Percentiles rank a stretch among this genome's conserved stretches.
These are phyloP conservation scores for Phylloscopus collybita DNA, from an alignment of 2,797 vertebrate genomes.

Conservation along the genomic window DNA sequence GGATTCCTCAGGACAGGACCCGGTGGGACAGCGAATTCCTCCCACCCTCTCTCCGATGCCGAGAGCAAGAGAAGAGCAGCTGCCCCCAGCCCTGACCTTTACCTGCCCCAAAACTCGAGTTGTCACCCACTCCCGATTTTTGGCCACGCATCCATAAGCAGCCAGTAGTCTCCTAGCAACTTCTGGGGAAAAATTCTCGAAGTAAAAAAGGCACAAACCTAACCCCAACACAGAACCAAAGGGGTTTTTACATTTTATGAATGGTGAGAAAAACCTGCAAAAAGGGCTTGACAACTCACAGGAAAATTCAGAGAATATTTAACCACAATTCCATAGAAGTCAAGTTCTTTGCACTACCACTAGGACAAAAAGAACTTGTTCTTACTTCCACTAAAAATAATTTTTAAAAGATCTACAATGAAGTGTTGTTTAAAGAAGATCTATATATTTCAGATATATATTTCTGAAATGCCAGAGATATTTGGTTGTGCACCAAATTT, in stretches of 20 bases:
- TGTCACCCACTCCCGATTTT: too few relatives aligned
- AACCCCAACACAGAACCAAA: neutral
- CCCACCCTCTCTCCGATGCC: too few relatives aligned
- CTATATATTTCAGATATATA: neutral
- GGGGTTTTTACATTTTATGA: neutral
- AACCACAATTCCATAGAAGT: neutral
- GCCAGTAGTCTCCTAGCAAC: too few relatives aligned
- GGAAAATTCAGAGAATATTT: neutral
- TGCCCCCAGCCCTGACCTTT: too few relatives aligned
- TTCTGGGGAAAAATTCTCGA: too few relatives aligned
- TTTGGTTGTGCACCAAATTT: neutral
- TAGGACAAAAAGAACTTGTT: accelerated
- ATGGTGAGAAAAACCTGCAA: neutral
- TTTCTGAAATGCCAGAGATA: neutral
- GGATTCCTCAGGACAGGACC: too few relatives aligned
- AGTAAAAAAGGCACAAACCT: too few relatives aligned
- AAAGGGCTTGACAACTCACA: neutral
- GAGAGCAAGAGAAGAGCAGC: too few relatives aligned
- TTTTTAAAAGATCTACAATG: neutral
- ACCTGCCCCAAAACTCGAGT: too few relatives aligned
- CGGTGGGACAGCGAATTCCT: too few relatives aligned
- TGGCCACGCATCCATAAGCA: too few relatives aligned
- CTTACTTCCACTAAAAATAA: neutral
- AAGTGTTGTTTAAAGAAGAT: neutral
- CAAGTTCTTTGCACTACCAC: neutral